phyloP scores from a whole-genome alignment of 2,888 invertebrate species.

The Polyploca ridens region DNA sequence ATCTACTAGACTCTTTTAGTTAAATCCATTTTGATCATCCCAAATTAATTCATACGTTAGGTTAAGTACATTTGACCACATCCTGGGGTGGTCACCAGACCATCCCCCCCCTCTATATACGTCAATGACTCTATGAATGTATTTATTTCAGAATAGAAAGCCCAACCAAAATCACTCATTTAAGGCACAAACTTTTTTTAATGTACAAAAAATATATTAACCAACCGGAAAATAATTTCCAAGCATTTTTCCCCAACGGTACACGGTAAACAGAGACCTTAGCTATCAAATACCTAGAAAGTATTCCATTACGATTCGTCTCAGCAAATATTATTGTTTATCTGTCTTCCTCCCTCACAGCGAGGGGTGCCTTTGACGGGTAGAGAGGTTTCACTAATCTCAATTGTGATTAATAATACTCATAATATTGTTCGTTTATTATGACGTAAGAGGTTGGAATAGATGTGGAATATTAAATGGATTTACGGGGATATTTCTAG shows the following conservation, averaged over 20 bases:
- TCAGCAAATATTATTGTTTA: conserved; percentile 15
- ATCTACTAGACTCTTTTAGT: no score
- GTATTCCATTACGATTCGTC: conserved; percentile 14
- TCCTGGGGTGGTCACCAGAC: no score
- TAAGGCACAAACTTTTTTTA: no score
- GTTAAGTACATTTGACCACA: no score
- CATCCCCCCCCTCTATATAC: no score
- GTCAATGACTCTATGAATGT: no score
- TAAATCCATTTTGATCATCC: no score
- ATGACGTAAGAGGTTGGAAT: neutral
- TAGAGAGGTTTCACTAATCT: conserved; percentile 8
- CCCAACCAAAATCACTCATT: no score
- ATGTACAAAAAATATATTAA: neutral
- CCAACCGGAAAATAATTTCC: neutral
- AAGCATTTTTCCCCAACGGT: neutral
- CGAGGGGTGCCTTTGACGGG: neutral
- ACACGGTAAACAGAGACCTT: neutral
- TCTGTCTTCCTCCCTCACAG: neutral
- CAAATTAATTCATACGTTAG: no score
- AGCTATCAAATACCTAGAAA: conserved; percentile 6
- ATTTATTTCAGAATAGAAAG: no score
- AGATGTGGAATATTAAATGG: neutral
- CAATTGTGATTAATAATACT: conserved; percentile 16
- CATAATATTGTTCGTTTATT: conserved; percentile 6
- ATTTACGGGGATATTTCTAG: neutral